Conservation (phyloP, 2,888 invertebrate genomes). For the Tupiocoris notatus region DNA sequence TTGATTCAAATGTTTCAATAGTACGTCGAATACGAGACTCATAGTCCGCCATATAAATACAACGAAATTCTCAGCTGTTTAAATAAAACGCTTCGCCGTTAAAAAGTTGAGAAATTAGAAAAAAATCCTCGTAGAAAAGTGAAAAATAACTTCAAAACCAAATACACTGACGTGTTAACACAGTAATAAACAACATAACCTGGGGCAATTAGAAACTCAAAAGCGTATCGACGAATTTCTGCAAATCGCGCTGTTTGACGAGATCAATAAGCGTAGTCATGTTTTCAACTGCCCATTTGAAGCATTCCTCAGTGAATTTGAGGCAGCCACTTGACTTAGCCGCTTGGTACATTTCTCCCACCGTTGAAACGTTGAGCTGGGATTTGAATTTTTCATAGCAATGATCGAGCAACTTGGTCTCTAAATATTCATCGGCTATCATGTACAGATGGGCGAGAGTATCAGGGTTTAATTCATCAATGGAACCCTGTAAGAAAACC, state of each 20-base stretch:
- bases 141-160: too few species aligned
- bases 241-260: constrained; percentile 2
- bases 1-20: too few species aligned
- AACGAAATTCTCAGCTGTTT: too few species aligned
- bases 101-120: too few species aligned
- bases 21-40: too few species aligned
- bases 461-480: background rate
- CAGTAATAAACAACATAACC: too few species aligned
- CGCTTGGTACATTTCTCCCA: background rate
- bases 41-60: too few species aligned
- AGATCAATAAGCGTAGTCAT: background rate
- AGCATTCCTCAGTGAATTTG: background rate
- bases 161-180: too few species aligned
- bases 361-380: background rate
- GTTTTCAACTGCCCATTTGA: background rate
- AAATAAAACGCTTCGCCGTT: too few species aligned
- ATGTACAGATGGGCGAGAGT: constrained; percentile 6
- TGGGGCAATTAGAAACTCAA: background rate
- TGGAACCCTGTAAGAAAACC: background rate
- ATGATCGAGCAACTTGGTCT: constrained; percentile 1
- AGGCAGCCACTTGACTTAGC: background rate
- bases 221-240: constrained; percentile 1
- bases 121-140: too few species aligned
- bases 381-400: constrained; percentile 11
- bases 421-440: constrained; percentile 23